A percentile compares a stretch with the other conserved stretches of the same genome.
phyloP scores from a whole-genome alignment of 2,113 vertebrate genomes.

The Phalacrocorax brasilianus region DNA sequence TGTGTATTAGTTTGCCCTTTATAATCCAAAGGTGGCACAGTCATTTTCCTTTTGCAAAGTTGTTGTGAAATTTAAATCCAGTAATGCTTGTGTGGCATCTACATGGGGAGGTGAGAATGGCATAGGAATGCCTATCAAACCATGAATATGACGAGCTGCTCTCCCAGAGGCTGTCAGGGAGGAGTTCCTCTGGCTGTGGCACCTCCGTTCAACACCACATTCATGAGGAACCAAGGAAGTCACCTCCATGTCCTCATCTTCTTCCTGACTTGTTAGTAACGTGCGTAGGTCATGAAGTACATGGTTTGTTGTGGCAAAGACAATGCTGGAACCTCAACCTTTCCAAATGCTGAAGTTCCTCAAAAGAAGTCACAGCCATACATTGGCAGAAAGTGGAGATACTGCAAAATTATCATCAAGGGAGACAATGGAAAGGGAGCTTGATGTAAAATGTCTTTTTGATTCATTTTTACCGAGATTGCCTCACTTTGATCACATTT shows the following conservation, averaged over 20 bases:
- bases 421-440: neutral
- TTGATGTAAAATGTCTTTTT: neutral
- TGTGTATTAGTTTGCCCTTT: neutral
- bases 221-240: neutral
- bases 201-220: accelerated
- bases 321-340: neutral
- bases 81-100: neutral
- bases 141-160: accelerated
- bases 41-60: neutral
- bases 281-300: neutral
- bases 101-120: accelerated
- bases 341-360: neutral
- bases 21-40: accelerated
- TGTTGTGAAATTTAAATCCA: neutral
- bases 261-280: neutral
- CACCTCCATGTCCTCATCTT: neutral
- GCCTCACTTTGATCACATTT: neutral
- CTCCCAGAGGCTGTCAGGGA: neutral
- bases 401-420: neutral
- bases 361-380: neutral
- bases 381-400: neutral
- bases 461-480: neutral
- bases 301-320: neutral
- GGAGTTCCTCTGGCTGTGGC: neutral
- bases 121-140: neutral